Base-by-base conservation (phyloP, 2,888 invertebrate species). In the Steromphala cineraria region DNA sequence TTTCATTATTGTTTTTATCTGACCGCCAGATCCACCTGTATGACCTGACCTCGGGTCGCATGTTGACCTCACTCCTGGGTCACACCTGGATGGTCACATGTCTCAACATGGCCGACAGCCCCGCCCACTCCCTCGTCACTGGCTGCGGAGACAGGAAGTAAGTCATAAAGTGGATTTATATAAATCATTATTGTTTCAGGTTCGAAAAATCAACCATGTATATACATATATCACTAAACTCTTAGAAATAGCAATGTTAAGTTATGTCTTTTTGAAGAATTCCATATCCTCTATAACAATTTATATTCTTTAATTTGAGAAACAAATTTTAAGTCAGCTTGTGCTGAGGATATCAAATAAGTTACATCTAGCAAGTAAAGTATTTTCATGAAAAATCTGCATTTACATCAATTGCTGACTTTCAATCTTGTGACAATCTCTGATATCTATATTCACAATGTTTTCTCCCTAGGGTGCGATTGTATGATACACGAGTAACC, bases 91-190 rank as follows among this genome's bases (percentile, higher is more conserved):
- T 81, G 19, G 83, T 91, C 21, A 85, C 88, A 5, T 90, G 91
- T 78, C 83, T 92, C 74, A 88, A 90, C 80, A 77, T 90, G 82
- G 78, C 78, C 17, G 84, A 87, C 31, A 87, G 88, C 82, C 90
- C 90, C 24, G 81, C 82, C 1, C 74, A 88, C 81, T 82, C 86
- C 53, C 56, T 92, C 13, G 86, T 89, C 52, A 91, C 90, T 10
- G 92, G 92, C 5, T 89, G 89, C 79, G 87, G 85, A 21, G 92
- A 92, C 80, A 87, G 90, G 67, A 91, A 87, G 92, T 92, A 85
- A 83, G 85, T 78, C 21, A 1, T 56, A 36, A 7, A 36, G 3
- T 55, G 3, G 2, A 5, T 19, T 55, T 55, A 2, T 55, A 8
- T 55, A 19, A 21, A 19, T 56, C 19, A 10, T n/a, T 24, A n/a